A percentile compares a stretch with the other conserved stretches of the same genome.
Evolutionary conservation across 2,797 vertebrate species (phyloP).

Genomic region (Podarcis lilfordi): DNA sequence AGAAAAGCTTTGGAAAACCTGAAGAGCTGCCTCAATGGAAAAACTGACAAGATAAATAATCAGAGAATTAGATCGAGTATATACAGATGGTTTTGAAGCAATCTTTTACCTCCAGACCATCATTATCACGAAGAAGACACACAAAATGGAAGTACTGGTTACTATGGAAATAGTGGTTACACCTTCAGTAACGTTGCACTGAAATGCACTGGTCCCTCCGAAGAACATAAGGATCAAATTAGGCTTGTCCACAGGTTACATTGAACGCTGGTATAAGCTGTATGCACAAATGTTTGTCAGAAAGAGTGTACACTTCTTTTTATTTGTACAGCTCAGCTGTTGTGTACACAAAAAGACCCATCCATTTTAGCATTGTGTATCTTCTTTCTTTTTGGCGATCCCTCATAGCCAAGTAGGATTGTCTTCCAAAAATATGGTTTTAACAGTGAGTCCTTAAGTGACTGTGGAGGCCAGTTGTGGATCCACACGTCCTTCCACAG

Average conservation of each 20-base stretch:
- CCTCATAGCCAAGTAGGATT: too few species aligned
- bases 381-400: too few species aligned
- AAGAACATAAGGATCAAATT: not conserved
- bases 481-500: too few species aligned
- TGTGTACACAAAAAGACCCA: too few species aligned
- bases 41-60: slow-evolving; percentile 52
- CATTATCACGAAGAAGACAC: not conserved
- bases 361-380: too few species aligned
- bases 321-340: too few species aligned
- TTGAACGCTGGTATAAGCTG: too few species aligned
- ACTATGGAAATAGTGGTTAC: not conserved
- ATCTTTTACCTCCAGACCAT: slow-evolving; percentile 17
- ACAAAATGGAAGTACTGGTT: slow-evolving; percentile 25
- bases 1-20: slow-evolving; percentile 36
- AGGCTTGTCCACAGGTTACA: not conserved
- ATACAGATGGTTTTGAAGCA: slow-evolving; percentile 43
- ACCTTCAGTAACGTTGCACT: slow-evolving; percentile 19
- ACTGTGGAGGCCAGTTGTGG: too few species aligned
- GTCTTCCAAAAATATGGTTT: too few species aligned
- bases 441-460: too few species aligned
- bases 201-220: not conserved
- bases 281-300: too few species aligned
- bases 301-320: too few species aligned
- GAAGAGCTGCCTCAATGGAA: slow-evolving; percentile 53
- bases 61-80: slow-evolving; percentile 28